Percentiles rank a stretch among this genome's conserved stretches.
phyloP scores from a whole-genome alignment of 2,888 invertebrate genomes.

The Acleris literana region DNA sequence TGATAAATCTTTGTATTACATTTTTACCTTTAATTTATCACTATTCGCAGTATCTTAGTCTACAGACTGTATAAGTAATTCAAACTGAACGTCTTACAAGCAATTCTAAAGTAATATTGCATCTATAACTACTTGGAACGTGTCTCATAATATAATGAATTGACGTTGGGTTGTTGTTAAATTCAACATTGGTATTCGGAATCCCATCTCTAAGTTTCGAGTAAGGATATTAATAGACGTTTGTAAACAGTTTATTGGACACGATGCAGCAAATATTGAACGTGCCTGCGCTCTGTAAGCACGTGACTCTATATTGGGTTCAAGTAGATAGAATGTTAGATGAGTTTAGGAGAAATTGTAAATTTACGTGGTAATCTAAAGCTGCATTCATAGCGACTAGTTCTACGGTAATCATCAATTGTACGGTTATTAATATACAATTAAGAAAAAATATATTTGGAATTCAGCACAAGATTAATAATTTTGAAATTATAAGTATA shows the following conservation, averaged over 20 bases:
- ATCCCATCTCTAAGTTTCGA: conserved; percentile 12
- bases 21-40: too few relatives aligned
- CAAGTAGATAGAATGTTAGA: background rate
- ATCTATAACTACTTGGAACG: background rate
- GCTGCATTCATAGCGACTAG: too few relatives aligned
- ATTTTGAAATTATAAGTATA: too few relatives aligned
- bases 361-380: too few relatives aligned
- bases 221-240: conserved; percentile 8
- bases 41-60: too few relatives aligned
- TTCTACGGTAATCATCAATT: too few relatives aligned
- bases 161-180: background rate
- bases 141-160: background rate
- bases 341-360: too few relatives aligned
- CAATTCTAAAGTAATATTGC: background rate
- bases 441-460: too few relatives aligned
- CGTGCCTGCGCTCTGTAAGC: background rate
- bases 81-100: background rate
- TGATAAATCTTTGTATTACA: too few relatives aligned
- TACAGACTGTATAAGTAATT: too few relatives aligned
- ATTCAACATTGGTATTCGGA: conserved; percentile 2
- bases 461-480: too few relatives aligned
- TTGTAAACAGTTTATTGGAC: conserved; percentile 16
- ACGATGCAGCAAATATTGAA: conserved; percentile 7
- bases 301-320: conserved; percentile 13
- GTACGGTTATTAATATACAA: too few relatives aligned